These are phyloP conservation scores for Urocynchramus pylzowi DNA, from an alignment of 2,113 vertebrate species.

Conservation along the genomic window DNA sequence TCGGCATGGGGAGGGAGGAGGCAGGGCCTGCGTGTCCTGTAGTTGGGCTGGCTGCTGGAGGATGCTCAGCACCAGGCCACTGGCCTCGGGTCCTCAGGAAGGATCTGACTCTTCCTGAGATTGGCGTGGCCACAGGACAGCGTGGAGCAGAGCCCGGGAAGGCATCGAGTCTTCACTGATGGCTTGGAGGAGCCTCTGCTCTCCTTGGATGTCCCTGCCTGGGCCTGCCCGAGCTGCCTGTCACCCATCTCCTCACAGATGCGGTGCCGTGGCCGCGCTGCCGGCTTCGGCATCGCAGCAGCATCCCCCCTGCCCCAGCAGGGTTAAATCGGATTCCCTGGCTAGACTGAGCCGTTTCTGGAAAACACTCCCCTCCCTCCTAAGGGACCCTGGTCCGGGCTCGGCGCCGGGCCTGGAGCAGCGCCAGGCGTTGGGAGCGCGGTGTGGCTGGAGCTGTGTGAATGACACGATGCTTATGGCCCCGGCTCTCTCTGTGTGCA, in stretches of 20 bases:
- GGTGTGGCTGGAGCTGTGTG: not conserved
- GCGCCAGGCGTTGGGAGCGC: not conserved
- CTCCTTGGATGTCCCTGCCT: not conserved
- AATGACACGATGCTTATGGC: not conserved
- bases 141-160: not conserved
- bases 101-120: not conserved
- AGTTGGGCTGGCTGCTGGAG: not conserved
- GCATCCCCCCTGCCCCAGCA: not conserved
- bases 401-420: not conserved
- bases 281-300: accelerated
- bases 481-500: accelerated
- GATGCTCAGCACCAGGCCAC: accelerated
- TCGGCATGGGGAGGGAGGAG: accelerated
- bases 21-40: not conserved
- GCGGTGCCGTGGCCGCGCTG: accelerated
- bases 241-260: accelerated
- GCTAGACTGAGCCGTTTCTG: not conserved
- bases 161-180: accelerated
- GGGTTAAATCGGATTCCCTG: not conserved
- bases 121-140: accelerated
- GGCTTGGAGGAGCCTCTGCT: not conserved
- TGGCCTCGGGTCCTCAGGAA: not conserved
- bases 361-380: conserved; percentile 3
- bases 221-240: not conserved
- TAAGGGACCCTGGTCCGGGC: not conserved